Percentiles rank a stretch among this genome's conserved stretches.
Evolutionary conservation across 2,113 vertebrate genomes (phyloP).

Genomic region (Protomyctophum bolini): DNA sequence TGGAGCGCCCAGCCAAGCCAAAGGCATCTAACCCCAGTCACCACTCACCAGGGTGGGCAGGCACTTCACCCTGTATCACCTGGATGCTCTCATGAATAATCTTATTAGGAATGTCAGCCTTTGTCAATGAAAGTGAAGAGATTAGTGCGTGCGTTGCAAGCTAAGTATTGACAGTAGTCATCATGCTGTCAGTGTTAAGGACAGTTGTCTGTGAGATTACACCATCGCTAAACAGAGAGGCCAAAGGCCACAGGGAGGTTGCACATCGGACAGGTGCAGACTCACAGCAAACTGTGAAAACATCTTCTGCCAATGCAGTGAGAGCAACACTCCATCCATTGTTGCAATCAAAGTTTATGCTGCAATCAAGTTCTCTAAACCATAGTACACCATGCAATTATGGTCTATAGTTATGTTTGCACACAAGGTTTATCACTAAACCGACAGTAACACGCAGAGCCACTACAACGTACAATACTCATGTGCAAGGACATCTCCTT

Average conservation of each 20-base stretch:
- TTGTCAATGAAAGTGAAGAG: constrained; percentile 1
- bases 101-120: constrained; percentile 9
- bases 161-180: neutral
- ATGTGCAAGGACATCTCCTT: constrained; percentile 22
- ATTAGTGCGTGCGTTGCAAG: constrained; percentile 21
- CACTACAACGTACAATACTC: constrained; percentile 22
- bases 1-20: too few species aligned
- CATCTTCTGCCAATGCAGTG: neutral
- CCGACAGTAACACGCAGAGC: neutral
- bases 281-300: neutral
- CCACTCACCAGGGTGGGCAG: too few species aligned
- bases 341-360: neutral
- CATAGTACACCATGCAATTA: neutral
- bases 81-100: too few species aligned
- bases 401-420: neutral
- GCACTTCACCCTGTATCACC: too few species aligned
- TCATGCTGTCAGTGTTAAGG: constrained; percentile 15
- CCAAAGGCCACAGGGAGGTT: constrained; percentile 37
- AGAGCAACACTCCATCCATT: neutral
- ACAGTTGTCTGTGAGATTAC: constrained; percentile 56
- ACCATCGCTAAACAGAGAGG: constrained; percentile 30
- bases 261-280: constrained; percentile 38
- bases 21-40: too few species aligned
- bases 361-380: neutral
- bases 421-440: neutral